These are phyloP conservation scores for Agrilus planipennis DNA, from an alignment of 1,140 invertebrate species.

Conservation along the genomic window DNA sequence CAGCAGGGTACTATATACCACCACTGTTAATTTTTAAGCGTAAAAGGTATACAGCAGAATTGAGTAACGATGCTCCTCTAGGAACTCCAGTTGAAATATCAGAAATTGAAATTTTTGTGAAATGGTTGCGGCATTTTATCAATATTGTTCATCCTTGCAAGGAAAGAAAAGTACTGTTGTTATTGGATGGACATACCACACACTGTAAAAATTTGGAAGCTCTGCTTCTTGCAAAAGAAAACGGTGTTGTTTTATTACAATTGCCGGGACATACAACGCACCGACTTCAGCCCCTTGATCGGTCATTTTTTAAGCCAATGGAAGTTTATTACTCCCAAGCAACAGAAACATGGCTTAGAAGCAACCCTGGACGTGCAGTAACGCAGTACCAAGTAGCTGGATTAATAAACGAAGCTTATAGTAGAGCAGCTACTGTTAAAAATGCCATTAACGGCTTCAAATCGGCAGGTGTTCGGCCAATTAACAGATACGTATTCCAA, in stretches of 20 bases:
- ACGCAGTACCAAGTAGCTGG: conserved; percentile 18
- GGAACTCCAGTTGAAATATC: conserved; percentile 2
- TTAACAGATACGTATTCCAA: conserved; percentile 27
- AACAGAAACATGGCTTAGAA: conserved; percentile 19
- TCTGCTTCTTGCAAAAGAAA: conserved; percentile 16
- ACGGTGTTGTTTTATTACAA: conserved; percentile 21
- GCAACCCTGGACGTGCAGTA: conserved; percentile 21
- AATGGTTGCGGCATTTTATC: conserved; percentile 25
- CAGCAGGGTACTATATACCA: conserved; percentile 16
- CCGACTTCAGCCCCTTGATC: conserved; percentile 28
- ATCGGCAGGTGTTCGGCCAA: conserved; percentile 29
- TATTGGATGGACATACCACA: conserved; percentile 23
- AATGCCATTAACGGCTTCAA: conserved; percentile 31
- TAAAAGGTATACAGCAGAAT: background rate
- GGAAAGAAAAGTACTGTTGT: conserved; percentile 19
- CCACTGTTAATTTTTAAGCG: conserved; percentile 19
- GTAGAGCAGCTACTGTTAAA: conserved; percentile 27
- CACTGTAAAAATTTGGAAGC: conserved; percentile 21
- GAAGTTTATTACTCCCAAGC: conserved; percentile 25
- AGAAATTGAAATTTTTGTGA: conserved; percentile 15
- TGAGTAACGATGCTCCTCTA: conserved; percentile 2
- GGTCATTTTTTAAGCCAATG: conserved; percentile 28
- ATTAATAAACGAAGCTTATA: conserved; percentile 28
- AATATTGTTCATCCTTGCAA: conserved; percentile 11
- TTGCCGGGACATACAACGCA: conserved; percentile 32